Evolutionary conservation across 2,888 invertebrate species (phyloP).

Genomic region (Drosophila leonis): DNA sequence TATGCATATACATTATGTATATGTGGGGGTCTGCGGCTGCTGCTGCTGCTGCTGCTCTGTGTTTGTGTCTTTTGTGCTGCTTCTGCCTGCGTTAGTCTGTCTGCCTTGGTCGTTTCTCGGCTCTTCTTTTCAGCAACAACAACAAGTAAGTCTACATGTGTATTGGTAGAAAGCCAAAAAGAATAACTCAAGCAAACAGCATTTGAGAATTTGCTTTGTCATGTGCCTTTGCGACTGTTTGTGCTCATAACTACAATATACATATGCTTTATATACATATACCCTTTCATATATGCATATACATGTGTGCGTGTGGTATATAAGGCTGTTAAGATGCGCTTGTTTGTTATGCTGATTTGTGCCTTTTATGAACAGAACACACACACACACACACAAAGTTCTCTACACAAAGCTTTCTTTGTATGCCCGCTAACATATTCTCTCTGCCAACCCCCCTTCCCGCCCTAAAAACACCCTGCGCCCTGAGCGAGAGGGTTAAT

Average conservation of each 20-base stretch:
- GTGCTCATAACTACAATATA: conserved; percentile 44
- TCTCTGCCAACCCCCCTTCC: background rate
- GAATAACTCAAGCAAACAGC: conserved; percentile 62
- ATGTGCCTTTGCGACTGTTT: conserved; percentile 46
- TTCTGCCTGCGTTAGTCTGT: conserved; percentile 25
- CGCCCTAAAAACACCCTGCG: background rate
- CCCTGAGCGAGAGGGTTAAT: background rate
- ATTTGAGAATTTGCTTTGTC: conserved; percentile 70
- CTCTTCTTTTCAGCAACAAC: conserved; percentile 34
- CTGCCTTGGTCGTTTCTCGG: conserved; percentile 65
- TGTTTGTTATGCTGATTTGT: conserved; percentile 73
- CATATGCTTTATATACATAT: conserved; percentile 20
- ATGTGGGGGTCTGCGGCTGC: conserved; percentile 22
- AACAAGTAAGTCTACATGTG: conserved; percentile 29
- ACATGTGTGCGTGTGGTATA: conserved; percentile 9
- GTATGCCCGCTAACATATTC: conserved; percentile 13
- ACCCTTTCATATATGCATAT: conserved; percentile 1
- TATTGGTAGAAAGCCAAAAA: conserved; percentile 69
- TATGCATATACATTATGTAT: conserved; percentile 33
- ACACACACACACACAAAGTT: conserved; percentile 4
- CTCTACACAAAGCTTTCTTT: conserved; percentile 33
- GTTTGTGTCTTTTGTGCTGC: conserved; percentile 36
- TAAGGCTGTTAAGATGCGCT: conserved; percentile 57
- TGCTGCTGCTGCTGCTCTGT: conserved; percentile 44
- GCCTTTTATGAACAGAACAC: conserved; percentile 54